Conservation (phyloP, 37 sponge, comb jelly and placozoan species). For the Amphimedon queenslandica region DNA sequence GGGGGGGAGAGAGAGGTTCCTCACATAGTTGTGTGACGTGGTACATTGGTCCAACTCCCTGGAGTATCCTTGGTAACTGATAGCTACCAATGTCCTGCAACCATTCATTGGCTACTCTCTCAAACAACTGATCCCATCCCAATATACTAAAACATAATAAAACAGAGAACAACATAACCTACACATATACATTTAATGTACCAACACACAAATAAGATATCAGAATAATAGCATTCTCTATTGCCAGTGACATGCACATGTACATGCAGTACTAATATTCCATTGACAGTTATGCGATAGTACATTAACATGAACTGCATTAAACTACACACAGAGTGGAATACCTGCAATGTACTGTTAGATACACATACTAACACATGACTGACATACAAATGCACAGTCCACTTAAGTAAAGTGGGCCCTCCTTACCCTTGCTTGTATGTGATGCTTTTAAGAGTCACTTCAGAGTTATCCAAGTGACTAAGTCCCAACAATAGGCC, state of each 20-base stretch:
- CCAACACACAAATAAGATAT: too few relatives aligned
- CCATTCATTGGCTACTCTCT: conserved; percentile 68
- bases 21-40: conserved; percentile 85
- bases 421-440: conserved; percentile 81
- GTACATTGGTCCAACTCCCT: conserved; percentile 92
- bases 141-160: conserved; percentile 38
- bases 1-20: neutral
- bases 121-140: conserved; percentile 76
- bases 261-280: too few relatives aligned
- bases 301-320: too few relatives aligned
- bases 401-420: too few relatives aligned
- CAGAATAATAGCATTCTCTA: too few relatives aligned
- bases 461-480: conserved; percentile 85
- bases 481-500: conserved; percentile 81
- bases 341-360: too few relatives aligned
- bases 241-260: too few relatives aligned
- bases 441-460: conserved; percentile 70
- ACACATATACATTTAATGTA: too few relatives aligned
- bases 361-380: too few relatives aligned
- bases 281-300: too few relatives aligned
- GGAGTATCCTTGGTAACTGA: conserved; percentile 80
- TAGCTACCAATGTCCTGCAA: conserved; percentile 60
- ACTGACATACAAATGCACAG: too few relatives aligned
- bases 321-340: too few relatives aligned
- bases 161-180: neutral